Conservation (phyloP, 2,113 vertebrate species). For the Xenopus borealis region DNA sequence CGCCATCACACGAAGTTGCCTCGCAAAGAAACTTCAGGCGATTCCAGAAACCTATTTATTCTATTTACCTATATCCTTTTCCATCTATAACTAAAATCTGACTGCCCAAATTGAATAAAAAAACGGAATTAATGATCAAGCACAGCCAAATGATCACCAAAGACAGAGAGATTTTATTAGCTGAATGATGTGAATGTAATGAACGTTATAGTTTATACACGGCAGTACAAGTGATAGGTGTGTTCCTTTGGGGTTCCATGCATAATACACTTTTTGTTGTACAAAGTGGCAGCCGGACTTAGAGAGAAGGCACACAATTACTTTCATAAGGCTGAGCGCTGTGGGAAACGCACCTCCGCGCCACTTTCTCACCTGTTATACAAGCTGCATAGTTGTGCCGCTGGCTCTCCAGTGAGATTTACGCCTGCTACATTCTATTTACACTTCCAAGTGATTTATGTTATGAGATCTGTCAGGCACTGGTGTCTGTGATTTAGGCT, state of each 20-base stretch:
- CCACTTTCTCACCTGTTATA: slow-evolving; percentile 46
- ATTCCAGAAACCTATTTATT: too few relatives aligned
- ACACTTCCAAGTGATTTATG: slow-evolving; percentile 39
- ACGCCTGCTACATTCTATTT: slow-evolving; percentile 45
- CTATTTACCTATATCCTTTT: neutral
- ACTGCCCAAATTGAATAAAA: neutral
- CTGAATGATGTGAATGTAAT: too few relatives aligned
- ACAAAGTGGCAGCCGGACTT: slow-evolving; percentile 24
- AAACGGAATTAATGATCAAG: neutral
- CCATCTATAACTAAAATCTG: neutral
- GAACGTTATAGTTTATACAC: too few relatives aligned
- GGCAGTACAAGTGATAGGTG: too few relatives aligned
- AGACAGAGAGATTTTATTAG: too few relatives aligned
- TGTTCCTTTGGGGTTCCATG: too few relatives aligned
- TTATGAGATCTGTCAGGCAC: slow-evolving; percentile 43
- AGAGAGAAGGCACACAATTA: slow-evolving; percentile 35
- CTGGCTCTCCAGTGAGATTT: slow-evolving; percentile 39
- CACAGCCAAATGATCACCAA: too few relatives aligned
- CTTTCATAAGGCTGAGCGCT: slow-evolving; percentile 15
- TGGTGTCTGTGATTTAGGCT: slow-evolving; percentile 31
- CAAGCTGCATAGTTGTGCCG: slow-evolving; percentile 36
- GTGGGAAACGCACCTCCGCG: slow-evolving; percentile 31
- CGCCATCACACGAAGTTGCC: too few relatives aligned
- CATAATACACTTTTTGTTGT: neutral
- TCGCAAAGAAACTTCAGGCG: too few relatives aligned